Evolutionary conservation across 2,113 vertebrate species (phyloP).

Genomic region (Cebus imitator): DNA sequence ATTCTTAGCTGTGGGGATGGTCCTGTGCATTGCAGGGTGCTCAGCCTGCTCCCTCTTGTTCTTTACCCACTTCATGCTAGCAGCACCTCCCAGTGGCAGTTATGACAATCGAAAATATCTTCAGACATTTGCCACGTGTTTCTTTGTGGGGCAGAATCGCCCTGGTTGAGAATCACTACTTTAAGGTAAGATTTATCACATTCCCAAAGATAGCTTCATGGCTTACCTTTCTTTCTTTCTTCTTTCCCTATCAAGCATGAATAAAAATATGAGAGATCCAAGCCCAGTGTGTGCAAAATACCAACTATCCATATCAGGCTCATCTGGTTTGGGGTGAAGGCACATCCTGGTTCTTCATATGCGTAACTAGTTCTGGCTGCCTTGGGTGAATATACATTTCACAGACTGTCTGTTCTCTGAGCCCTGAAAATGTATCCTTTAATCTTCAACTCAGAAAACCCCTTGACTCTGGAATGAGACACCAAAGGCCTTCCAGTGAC

Average conservation of each 20-base stretch:
- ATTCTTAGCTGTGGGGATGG: not conserved
- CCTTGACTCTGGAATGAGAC: slow-evolving; percentile 60
- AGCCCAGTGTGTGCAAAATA: not conserved
- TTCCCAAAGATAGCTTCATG: not conserved
- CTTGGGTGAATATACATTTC: slow-evolving; percentile 1
- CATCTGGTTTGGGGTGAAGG: not conserved
- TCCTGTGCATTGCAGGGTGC: not conserved
- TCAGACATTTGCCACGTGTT: not conserved
- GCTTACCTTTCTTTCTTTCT: not conserved
- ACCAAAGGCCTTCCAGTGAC: slow-evolving; percentile 65
- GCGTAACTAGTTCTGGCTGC: not conserved
- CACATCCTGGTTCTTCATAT: not conserved
- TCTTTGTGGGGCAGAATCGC: not conserved
- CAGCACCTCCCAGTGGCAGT: too few relatives aligned
- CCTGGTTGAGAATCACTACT: not conserved
- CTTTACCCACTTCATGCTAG: not conserved
- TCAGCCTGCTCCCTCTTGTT: not conserved
- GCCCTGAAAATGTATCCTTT: slow-evolving; percentile 70
- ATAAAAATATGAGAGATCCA: not conserved
- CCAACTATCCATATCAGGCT: not conserved
- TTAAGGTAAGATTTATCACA: not conserved
- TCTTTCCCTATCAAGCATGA: not conserved
- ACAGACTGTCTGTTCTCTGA: slow-evolving; percentile 54
- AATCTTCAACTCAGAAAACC: slow-evolving; percentile 67
- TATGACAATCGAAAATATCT: not conserved